phyloP scores from a whole-genome alignment of 1,140 invertebrate genomes.

The Diuraphis noxia region DNA sequence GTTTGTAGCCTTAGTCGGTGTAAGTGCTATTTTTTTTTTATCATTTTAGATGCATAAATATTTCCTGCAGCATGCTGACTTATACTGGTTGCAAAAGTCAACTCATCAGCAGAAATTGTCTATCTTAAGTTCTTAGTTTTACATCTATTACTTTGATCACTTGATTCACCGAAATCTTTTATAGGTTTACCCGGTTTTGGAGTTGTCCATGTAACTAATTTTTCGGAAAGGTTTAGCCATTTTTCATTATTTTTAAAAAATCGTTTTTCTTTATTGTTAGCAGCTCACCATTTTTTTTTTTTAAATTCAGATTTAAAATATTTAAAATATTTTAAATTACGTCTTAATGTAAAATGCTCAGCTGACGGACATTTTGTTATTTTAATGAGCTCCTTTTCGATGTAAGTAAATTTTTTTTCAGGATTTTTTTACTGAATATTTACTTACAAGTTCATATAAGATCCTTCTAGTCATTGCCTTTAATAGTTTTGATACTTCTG shows the following conservation, averaged over 20 bases:
- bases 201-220: not conserved
- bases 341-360: not conserved
- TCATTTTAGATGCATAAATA: not conserved
- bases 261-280: not conserved
- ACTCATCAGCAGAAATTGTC: not conserved
- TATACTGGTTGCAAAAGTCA: not conserved
- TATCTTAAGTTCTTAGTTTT: not conserved
- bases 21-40: no score
- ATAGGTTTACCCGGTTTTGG: not conserved
- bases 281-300: not conserved
- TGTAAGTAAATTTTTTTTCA: not conserved
- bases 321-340: slow-evolving; percentile 1
- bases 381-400: not conserved
- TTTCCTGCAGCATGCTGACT: not conserved
- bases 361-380: not conserved
- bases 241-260: not conserved
- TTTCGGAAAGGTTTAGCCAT: not conserved
- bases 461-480: not conserved
- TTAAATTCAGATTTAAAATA: not conserved
- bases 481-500: not conserved
- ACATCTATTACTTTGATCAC: not conserved
- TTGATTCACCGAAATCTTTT: not conserved
- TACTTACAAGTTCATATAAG: not conserved
- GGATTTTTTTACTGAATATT: not conserved
- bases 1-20: no score